phyloP scores from a whole-genome alignment of 2,113 vertebrate genomes.

The Potamarius usumacintae region DNA sequence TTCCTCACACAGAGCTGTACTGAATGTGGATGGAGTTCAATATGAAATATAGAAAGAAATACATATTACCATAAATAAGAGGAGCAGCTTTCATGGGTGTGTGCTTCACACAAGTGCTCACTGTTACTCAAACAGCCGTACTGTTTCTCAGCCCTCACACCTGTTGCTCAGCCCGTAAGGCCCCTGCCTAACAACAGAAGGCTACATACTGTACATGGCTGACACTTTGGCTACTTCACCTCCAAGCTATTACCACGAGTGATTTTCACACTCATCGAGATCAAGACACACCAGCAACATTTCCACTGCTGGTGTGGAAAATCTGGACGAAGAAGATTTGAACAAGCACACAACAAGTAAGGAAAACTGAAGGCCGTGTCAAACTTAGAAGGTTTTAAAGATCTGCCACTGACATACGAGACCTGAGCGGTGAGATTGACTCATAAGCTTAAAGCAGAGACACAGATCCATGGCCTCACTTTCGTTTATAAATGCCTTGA shows the following conservation, averaged over 20 bases:
- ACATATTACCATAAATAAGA: background rate
- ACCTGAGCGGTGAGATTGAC: background rate
- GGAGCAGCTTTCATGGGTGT: slow-evolving; percentile 6
- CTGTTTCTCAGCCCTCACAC: slow-evolving; percentile 36
- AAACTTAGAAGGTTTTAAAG: background rate
- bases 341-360: background rate
- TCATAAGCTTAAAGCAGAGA: background rate
- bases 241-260: slow-evolving; percentile 29
- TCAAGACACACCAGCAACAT: background rate
- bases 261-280: slow-evolving; percentile 2
- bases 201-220: slow-evolving; percentile 7
- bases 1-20: background rate
- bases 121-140: slow-evolving; percentile 40
- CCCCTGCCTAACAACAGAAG: slow-evolving; percentile 26
- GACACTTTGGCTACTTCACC: slow-evolving; percentile 3
- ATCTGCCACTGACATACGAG: background rate
- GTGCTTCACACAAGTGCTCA: slow-evolving; percentile 28
- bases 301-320: slow-evolving; percentile 9
- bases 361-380: background rate
- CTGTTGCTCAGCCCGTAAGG: slow-evolving; percentile 47
- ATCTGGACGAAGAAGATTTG: too few relatives aligned
- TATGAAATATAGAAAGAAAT: too few relatives aligned
- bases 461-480: too few relatives aligned
- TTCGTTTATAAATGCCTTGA: too few relatives aligned
- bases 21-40: background rate